Evolutionary conservation across 1,140 invertebrate genomes (phyloP).

Genomic region (Paramacrobiotus metropolitanus): DNA sequence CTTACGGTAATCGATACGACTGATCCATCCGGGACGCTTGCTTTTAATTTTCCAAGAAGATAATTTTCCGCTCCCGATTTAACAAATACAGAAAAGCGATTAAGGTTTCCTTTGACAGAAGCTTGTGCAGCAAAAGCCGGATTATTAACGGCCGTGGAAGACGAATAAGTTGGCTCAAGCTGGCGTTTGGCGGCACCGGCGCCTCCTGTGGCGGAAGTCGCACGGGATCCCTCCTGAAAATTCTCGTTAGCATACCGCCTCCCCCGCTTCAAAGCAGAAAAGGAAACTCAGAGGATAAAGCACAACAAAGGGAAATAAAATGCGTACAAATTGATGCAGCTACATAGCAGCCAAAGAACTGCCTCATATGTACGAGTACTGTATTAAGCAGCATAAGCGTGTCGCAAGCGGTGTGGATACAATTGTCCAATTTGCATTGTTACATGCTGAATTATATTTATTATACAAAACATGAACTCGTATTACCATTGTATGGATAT

Average conservation of each 20-base stretch:
- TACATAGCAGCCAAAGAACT: too few relatives aligned
- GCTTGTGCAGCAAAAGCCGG: not conserved
- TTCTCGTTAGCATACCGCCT: too few relatives aligned
- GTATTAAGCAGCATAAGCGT: too few relatives aligned
- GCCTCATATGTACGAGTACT: too few relatives aligned
- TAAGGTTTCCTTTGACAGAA: conserved; percentile 8
- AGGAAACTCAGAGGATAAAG: conserved; percentile 8
- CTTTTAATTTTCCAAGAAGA: conserved; percentile 49
- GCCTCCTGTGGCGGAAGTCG: not conserved
- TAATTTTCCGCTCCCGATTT: conserved; percentile 77
- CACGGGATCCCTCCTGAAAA: conserved; percentile 6
- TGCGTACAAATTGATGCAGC: too few relatives aligned
- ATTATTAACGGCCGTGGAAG: conserved; percentile 14
- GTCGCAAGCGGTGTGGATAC: too few relatives aligned
- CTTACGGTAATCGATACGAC: conserved; percentile 43
- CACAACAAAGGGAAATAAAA: too few relatives aligned
- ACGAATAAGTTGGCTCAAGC: conserved; percentile 9
- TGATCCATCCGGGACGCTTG: conserved; percentile 44
- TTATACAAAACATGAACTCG: too few relatives aligned
- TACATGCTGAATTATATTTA: too few relatives aligned
- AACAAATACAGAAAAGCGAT: conserved; percentile 67
- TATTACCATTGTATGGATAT: too few relatives aligned
- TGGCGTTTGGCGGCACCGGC: not conserved
- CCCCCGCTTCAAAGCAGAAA: too few relatives aligned
- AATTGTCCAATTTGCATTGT: too few relatives aligned